Conservation (phyloP, 2,113 vertebrate species). For the Pteruthius melanotis region DNA sequence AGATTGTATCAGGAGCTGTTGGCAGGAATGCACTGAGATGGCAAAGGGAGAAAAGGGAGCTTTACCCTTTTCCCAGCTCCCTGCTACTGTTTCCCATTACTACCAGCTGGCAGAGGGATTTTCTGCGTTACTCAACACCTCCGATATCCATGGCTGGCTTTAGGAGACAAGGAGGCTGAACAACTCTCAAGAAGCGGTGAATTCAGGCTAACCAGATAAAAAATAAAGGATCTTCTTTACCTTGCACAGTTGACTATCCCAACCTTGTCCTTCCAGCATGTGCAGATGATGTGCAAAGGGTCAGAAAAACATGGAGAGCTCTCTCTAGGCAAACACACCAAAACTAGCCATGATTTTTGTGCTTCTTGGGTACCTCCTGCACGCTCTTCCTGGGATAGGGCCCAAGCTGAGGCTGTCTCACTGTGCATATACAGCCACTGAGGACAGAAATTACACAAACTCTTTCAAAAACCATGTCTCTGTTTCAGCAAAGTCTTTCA, state of each 20-base stretch:
- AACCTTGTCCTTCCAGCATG: not conserved
- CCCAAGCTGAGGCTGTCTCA: not conserved
- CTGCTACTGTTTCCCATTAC: not conserved
- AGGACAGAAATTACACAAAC: not conserved
- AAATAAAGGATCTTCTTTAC: not conserved
- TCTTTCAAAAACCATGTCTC: not conserved
- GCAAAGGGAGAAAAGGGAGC: not conserved
- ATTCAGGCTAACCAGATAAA: not conserved
- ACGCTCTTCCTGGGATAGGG: not conserved
- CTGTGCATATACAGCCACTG: not conserved
- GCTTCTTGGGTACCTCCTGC: not conserved
- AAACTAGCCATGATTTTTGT: not conserved
- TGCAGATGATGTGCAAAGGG: not conserved
- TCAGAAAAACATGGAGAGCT: not conserved
- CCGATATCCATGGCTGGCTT: not conserved
- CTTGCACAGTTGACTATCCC: not conserved
- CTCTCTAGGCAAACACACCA: not conserved
- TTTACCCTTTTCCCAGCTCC: not conserved
- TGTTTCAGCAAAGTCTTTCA: not conserved
- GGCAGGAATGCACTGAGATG: not conserved
- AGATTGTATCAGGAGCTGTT: not conserved
- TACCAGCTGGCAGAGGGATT: not conserved
- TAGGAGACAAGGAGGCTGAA: not conserved
- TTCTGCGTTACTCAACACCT: not conserved
- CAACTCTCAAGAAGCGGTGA: not conserved